Conservation (phyloP, 2,888 invertebrate species). For the Drosophila gaucha region DNA sequence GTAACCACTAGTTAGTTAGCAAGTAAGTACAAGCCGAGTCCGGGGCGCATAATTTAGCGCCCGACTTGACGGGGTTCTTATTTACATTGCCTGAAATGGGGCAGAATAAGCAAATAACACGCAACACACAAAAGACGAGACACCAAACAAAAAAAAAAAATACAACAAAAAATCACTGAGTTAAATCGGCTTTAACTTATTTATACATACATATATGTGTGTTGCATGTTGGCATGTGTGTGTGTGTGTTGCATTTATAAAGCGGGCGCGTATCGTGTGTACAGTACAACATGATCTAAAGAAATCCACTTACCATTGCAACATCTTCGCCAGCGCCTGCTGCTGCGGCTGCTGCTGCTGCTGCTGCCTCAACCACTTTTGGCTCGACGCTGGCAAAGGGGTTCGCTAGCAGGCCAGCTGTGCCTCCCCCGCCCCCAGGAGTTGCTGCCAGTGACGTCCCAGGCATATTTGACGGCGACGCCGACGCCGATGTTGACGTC, state of each 20-base stretch:
- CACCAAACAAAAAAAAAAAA: constrained; percentile 8
- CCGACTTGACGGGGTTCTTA: constrained; percentile 64
- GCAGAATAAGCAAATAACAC: constrained; percentile 58
- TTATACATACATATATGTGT: constrained; percentile 16
- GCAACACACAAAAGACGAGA: constrained; percentile 60
- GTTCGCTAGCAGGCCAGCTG: constrained; percentile 49
- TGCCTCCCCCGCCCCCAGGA: constrained; percentile 38
- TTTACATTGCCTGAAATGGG: constrained; percentile 66
- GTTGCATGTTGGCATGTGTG: constrained; percentile 1
- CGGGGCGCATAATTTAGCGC: constrained; percentile 59
- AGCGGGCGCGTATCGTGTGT: constrained; percentile 29
- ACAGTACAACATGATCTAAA: constrained; percentile 42
- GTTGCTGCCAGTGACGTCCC: constrained; percentile 15
- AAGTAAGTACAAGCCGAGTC: constrained; percentile 4
- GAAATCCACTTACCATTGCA: constrained; percentile 76
- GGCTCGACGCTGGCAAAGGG: constrained; percentile 53
- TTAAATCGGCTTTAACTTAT: constrained; percentile 63
- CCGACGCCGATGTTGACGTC: constrained; percentile 17
- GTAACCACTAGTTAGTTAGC: constrained; percentile 30
- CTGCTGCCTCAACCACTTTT: constrained; percentile 40
- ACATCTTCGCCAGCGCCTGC: constrained; percentile 55
- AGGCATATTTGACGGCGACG: constrained; percentile 13
- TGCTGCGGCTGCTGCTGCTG: constrained; percentile 10
- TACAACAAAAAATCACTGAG: constrained; percentile 46
- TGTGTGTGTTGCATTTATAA: constrained; percentile 24